These are phyloP conservation scores for Rhodinocichla rosea DNA, from an alignment of 2,113 vertebrate species.

Conservation along the genomic window DNA sequence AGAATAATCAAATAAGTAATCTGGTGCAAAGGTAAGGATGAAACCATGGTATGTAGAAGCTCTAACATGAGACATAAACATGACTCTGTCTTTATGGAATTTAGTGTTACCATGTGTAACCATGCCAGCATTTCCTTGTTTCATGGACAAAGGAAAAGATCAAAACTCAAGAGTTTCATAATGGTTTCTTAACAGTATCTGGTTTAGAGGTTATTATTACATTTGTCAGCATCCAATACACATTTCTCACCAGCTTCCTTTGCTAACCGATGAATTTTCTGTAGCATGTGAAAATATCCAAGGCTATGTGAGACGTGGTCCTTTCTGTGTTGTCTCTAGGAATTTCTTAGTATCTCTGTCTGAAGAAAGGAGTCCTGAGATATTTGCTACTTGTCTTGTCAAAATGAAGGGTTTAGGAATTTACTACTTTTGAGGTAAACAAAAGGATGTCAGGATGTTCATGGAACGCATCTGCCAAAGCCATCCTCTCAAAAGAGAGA, in stretches of 20 bases:
- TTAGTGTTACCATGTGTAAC: background rate
- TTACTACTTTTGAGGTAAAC: background rate
- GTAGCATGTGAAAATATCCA: background rate
- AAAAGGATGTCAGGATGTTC: background rate
- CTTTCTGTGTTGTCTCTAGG: background rate
- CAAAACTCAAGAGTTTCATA: background rate
- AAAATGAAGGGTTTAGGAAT: background rate
- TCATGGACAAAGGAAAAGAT: background rate
- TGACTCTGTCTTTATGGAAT: slow-evolving; percentile 26
- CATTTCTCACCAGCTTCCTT: background rate
- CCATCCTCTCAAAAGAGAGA: background rate
- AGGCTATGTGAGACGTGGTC: background rate
- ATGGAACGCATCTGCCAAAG: background rate
- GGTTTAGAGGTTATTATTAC: slow-evolving; percentile 2
- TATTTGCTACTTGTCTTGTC: background rate
- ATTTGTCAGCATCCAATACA: background rate
- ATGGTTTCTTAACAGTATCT: slow-evolving; percentile 14
- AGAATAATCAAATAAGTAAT: background rate
- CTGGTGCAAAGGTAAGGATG: background rate
- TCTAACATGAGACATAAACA: background rate
- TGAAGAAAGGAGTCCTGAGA: background rate
- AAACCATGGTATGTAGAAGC: background rate
- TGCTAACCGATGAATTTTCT: background rate
- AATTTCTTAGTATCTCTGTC: background rate
- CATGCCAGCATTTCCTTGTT: background rate